These are phyloP conservation scores for Lasioglossum malachurum DNA, from an alignment of 2,888 invertebrate species.

Conservation along the genomic window DNA sequence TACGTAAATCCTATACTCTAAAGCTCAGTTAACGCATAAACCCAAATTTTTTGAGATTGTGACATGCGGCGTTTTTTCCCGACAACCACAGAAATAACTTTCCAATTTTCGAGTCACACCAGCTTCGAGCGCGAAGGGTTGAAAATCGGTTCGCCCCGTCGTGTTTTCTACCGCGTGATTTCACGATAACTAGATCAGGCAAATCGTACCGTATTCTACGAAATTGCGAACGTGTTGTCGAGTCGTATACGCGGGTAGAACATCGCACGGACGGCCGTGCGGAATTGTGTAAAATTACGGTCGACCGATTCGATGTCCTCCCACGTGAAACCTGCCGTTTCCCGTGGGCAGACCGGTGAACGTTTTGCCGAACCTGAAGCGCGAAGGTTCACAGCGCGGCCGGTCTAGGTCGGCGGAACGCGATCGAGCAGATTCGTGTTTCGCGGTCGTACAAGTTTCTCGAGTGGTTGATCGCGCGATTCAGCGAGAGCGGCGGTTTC, in stretches of 20 bases:
- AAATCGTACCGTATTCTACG: not conserved
- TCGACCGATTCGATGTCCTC: not conserved
- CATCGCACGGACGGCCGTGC: not conserved
- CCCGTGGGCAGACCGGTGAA: constrained; percentile 2
- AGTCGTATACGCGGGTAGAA: not conserved
- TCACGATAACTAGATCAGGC: not conserved
- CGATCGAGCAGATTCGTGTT: constrained; percentile 13
- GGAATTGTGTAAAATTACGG: not conserved
- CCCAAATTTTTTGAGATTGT: too few species aligned
- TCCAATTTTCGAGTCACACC: too few species aligned
- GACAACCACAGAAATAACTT: too few species aligned
- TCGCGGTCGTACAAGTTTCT: constrained; percentile 12
- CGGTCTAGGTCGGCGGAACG: not conserved
- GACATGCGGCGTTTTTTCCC: too few species aligned
- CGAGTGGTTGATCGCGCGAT: constrained; percentile 18
- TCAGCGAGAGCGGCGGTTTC: constrained; percentile 9
- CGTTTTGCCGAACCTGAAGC: not conserved
- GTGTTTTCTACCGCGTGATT: not conserved
- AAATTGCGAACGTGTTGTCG: not conserved
- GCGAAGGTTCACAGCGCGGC: not conserved
- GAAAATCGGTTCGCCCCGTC: not conserved
- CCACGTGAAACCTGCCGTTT: not conserved
- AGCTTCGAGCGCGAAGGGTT: too few species aligned
- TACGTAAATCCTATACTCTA: too few species aligned
- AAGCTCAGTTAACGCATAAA: too few species aligned